Evolutionary conservation across 2,888 invertebrate species (phyloP), one percentile per base, ranked within the genome.

Genomic region (Blera fallax): DNA sequence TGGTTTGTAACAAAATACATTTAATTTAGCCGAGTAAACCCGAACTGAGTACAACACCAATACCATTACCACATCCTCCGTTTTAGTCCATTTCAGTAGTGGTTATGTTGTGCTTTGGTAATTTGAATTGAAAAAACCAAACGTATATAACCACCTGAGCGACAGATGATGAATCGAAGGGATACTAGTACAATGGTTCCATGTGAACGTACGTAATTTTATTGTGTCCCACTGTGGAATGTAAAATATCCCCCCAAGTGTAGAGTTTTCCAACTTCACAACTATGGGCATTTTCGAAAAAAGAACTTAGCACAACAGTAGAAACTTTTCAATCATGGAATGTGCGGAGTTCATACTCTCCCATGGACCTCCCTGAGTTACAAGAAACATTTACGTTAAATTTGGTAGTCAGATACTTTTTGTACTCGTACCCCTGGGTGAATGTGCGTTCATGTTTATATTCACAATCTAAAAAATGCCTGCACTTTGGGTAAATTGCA

Each of bases 1-100:
- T 6, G 64, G 64, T n/a, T 48, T 65, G 18, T n/a, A 48, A 65
- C 32, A 65, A 37, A 58, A 37, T 37, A 24, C 11, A 58, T 50
- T 50, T 48, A 48, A 65, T 32, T 50, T 32, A 14, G 5, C 21
- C 48, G 7, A 50, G 21, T 21, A n/a, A 50, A 2, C 4, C 8
- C 34, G 10, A 34, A n/a, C 18, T 48, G 21, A 29, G 48, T n/a
- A 21, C 5, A 34, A n/a, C 8, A 21, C 34, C n/a, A 27, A 10
- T 43, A 24, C 60, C 37, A 27, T 27, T 50, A n/a, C 11, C 2
- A 50, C 4, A 50, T 54, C 32, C 5, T 48, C 21, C 10, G 2
- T 18, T 52, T 1, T 14, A 27, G 52, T 58, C 21, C 18, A 37
- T 37, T 58, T 18, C 58, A 37, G 16, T 58, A 37, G n/a, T 18